Base-by-base conservation (phyloP, 2,888 invertebrate genomes). In the Physocephala rufipes region DNA sequence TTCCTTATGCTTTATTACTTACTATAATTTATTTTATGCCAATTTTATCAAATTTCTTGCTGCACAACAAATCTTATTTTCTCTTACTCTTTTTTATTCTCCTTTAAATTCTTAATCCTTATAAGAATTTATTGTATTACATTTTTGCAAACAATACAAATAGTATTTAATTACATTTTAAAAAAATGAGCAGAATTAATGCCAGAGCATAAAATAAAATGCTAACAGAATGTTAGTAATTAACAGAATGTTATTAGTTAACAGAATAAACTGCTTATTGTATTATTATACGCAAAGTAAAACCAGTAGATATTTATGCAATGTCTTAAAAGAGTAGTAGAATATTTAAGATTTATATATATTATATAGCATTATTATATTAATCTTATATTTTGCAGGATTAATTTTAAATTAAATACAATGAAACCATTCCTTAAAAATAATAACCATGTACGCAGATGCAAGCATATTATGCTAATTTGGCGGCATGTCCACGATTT, bases 81-180 rank as follows among this genome's bases (percentile, higher is more conserved):
- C 76, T 63, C 26, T 63, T 13, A 19, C 53, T 53, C 12, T 15
- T n/a, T 24, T 5, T 53, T 21, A 51, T 21, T n/a, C 36, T 36
- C 36, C 9, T 43, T n/a, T 15, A 45, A 63, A 55, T 26, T 24
- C 19, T 26, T 55, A n/a, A 13, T 15, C 15, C 12, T 55, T 79
- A 71, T 70, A 76, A 70, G 71, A 19, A 45, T 47, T 12, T 13
- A 45, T 63, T n/a, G 13, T 7, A 0, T 24, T 63, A 47, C 15
- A 15, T 63, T 47, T 63, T 63, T 47, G 0, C 24, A 24, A 63
- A 63, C 12, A 12, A 45, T 36, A 36, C 36, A 36, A 36, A 36
- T 36, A 75, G 78, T 78, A 78, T 80, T 80, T 77, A 79, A 66
- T 28, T 19, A 30, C 12, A 28, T 28, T 24, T 2, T 65, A 28